Percentiles rank a stretch among this genome's conserved stretches.
phyloP scores from a whole-genome alignment of 2,888 invertebrate species.

The Idaea biselata region DNA sequence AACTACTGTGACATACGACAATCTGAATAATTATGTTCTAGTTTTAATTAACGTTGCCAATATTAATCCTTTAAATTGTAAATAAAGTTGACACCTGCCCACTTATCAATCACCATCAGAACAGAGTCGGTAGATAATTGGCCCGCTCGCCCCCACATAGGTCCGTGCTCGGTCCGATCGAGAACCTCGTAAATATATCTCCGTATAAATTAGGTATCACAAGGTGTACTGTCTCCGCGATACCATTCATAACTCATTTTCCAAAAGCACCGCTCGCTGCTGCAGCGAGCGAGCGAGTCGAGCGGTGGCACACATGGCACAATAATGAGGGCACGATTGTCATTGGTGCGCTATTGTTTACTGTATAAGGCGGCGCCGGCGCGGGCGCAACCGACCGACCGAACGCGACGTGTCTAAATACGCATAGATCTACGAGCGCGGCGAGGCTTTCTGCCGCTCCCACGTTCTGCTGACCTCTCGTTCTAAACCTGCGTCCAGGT shows the following conservation, averaged over 20 bases:
- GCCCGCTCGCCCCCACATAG: no score
- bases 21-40: neutral
- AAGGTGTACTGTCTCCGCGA: constrained; percentile 20
- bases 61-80: neutral
- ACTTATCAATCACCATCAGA: neutral
- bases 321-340: constrained; percentile 73
- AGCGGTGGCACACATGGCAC: constrained; percentile 58
- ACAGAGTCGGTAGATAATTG: neutral
- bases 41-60: neutral
- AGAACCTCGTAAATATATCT: neutral
- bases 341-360: constrained; percentile 74
- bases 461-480: constrained; percentile 40
- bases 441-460: constrained; percentile 59
- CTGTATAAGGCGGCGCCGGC: constrained; percentile 75
- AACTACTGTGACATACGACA: neutral
- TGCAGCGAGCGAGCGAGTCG: constrained; percentile 13
- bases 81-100: neutral
- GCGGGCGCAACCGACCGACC: constrained; percentile 55
- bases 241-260: constrained; percentile 34
- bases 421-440: constrained; percentile 75
- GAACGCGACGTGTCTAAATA: constrained; percentile 68
- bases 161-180: neutral
- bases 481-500: constrained; percentile 8
- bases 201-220: constrained; percentile 2
- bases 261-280: constrained; percentile 14